phyloP scores from a whole-genome alignment of 1,140 invertebrate species.

The Papilio polytes region DNA sequence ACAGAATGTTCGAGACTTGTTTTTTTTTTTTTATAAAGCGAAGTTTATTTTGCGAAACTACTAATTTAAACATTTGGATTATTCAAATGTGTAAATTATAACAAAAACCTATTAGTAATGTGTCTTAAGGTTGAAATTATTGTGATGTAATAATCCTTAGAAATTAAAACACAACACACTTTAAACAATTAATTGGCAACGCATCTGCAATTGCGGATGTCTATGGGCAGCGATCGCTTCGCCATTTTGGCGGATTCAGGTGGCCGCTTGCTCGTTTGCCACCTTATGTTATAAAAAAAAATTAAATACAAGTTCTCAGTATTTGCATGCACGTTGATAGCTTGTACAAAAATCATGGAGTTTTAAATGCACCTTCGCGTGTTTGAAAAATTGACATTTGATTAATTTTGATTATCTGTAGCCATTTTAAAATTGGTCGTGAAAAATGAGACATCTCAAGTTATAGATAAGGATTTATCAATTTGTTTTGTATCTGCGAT shows the following conservation, averaged over 20 bases:
- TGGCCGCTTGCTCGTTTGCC: too few species aligned
- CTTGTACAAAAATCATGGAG: not conserved
- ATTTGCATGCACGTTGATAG: slow-evolving; percentile 13
- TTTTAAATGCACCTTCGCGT: slow-evolving; percentile 22
- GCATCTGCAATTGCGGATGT: too few species aligned
- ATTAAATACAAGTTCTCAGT: slow-evolving; percentile 16
- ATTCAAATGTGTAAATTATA: not conserved
- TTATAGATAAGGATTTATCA: not conserved
- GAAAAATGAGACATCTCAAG: not conserved
- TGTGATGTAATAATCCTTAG: too few species aligned
- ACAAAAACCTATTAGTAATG: not conserved
- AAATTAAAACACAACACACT: not conserved
- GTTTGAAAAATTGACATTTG: not conserved
- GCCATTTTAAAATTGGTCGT: not conserved
- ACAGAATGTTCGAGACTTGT: too few species aligned
- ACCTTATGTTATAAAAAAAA: too few species aligned
- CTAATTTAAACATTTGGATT: too few species aligned
- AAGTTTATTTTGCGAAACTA: too few species aligned
- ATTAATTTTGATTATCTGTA: not conserved
- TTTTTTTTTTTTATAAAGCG: too few species aligned
- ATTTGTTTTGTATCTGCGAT: not conserved
- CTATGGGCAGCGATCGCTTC: too few species aligned
- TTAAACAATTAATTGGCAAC: too few species aligned
- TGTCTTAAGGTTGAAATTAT: not conserved
- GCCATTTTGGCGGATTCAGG: too few species aligned